These are phyloP conservation scores for Drosophila pegasa DNA, from an alignment of 2,888 invertebrate species.

Conservation along the genomic window DNA sequence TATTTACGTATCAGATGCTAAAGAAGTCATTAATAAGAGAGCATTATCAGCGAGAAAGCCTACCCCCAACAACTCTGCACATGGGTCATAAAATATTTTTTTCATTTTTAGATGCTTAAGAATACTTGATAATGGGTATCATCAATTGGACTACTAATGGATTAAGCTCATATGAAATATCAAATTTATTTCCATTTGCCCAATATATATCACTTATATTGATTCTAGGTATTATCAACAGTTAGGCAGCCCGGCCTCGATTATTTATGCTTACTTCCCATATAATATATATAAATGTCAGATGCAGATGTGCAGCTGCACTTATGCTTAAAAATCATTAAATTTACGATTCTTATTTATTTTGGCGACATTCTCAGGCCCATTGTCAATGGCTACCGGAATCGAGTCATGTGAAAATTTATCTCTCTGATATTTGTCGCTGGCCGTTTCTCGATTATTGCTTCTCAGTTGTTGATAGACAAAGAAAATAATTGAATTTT, in stretches of 20 bases:
- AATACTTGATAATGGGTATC: not conserved
- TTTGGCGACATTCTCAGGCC: constrained; percentile 60
- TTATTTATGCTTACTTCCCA: constrained; percentile 22
- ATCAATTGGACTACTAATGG: not conserved
- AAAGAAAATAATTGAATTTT: constrained; percentile 66
- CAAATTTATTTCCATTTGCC: not conserved
- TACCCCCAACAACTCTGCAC: not conserved
- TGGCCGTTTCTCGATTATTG: constrained; percentile 41
- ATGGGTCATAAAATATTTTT: too few relatives aligned
- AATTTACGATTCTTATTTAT: constrained; percentile 30
- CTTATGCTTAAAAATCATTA: constrained; percentile 7
- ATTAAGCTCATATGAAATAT: too few relatives aligned
- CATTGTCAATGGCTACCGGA: constrained; percentile 43
- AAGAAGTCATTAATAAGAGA: not conserved
- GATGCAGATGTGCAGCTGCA: constrained; percentile 27
- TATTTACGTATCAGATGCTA: not conserved
- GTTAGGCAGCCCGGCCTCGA: not conserved
- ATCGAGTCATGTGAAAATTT: constrained; percentile 66
- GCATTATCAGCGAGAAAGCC: not conserved
- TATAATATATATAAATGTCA: constrained; percentile 42
- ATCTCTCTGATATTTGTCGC: constrained; percentile 58
- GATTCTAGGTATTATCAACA: not conserved
- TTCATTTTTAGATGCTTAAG: not conserved
- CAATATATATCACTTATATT: not conserved
- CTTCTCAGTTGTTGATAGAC: constrained; percentile 26